These are phyloP conservation scores for Atrichornis clamosus DNA, from an alignment of 2,113 vertebrate genomes.

Conservation along the genomic window DNA sequence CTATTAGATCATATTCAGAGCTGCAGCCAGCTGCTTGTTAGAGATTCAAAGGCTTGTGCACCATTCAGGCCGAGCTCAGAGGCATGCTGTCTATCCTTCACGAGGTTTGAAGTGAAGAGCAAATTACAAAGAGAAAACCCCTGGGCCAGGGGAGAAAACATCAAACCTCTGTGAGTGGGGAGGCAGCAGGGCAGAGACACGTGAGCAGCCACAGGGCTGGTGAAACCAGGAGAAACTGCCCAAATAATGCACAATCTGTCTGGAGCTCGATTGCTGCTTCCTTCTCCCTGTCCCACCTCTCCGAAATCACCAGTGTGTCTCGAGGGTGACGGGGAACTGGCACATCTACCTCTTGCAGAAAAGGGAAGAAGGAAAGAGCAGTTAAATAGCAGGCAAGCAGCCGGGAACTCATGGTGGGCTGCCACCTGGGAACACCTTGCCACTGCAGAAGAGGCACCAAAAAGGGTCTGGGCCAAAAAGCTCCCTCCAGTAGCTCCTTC, in stretches of 20 bases:
- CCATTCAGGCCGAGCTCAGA: background rate
- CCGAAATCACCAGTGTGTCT: background rate
- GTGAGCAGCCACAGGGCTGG: background rate
- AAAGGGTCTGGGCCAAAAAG: background rate
- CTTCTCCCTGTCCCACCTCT: background rate
- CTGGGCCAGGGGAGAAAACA: constrained; percentile 25
- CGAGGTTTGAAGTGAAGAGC: background rate
- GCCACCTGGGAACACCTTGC: background rate
- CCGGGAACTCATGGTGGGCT: background rate
- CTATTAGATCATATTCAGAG: background rate
- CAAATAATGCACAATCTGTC: background rate
- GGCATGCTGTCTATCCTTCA: constrained; percentile 14
- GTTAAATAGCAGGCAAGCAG: background rate
- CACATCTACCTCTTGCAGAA: background rate
- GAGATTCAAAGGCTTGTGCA: constrained; percentile 18
- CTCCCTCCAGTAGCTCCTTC: background rate
- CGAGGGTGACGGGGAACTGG: background rate
- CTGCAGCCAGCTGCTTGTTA: constrained; percentile 36
- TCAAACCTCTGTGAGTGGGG: background rate
- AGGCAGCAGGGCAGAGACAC: background rate
- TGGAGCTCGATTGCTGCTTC: background rate
- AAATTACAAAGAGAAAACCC: constrained; percentile 11
- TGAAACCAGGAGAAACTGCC: background rate
- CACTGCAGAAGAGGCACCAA: background rate
- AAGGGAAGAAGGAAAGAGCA: background rate